Percentiles rank a stretch among this genome's conserved stretches.
These are phyloP conservation scores for Nymphalis urticae DNA, from an alignment of 2,888 invertebrate genomes.

Conservation along the genomic window DNA sequence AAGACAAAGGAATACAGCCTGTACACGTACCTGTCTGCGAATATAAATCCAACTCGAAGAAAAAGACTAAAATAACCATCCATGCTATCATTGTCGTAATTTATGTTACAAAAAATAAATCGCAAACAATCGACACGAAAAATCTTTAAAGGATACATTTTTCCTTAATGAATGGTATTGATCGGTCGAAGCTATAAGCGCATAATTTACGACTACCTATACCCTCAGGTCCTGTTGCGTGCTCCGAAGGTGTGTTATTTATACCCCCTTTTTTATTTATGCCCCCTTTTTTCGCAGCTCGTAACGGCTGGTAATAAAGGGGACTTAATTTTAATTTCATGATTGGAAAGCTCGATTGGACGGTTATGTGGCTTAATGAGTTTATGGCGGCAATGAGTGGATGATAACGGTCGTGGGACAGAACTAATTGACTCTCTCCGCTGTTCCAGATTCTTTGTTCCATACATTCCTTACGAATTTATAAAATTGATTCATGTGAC, in stretches of 20 bases:
- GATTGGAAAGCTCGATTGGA: slow-evolving; percentile 81
- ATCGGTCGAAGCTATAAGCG: slow-evolving; percentile 71
- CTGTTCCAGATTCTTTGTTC: slow-evolving; percentile 27
- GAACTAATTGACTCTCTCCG: slow-evolving; percentile 23
- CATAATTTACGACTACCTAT: slow-evolving; percentile 71
- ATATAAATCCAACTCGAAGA: slow-evolving; percentile 17
- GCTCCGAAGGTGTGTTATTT: slow-evolving; percentile 80
- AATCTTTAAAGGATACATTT: slow-evolving; percentile 66
- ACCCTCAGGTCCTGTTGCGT: slow-evolving; percentile 68
- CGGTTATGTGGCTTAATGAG: slow-evolving; percentile 79
- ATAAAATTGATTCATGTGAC: slow-evolving; percentile 26
- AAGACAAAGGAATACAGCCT: slow-evolving; percentile 9
- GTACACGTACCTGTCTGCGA: slow-evolving; percentile 5
- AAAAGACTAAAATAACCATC: slow-evolving; percentile 25
- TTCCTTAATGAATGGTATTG: slow-evolving; percentile 79
- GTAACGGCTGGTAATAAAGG: slow-evolving; percentile 78
- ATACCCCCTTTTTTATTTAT: slow-evolving; percentile 80
- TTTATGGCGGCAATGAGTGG: slow-evolving; percentile 71
- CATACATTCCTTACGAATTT: slow-evolving; percentile 38
- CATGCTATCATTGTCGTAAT: slow-evolving; percentile 38
- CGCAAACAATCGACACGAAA: slow-evolving; percentile 57
- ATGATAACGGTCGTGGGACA: slow-evolving; percentile 69
- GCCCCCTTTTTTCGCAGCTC: slow-evolving; percentile 82
- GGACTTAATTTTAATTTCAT: slow-evolving; percentile 81
- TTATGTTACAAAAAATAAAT: slow-evolving; percentile 48